Base-by-base conservation (phyloP, 2,113 vertebrate genomes). In the Empidonax alnorum region DNA sequence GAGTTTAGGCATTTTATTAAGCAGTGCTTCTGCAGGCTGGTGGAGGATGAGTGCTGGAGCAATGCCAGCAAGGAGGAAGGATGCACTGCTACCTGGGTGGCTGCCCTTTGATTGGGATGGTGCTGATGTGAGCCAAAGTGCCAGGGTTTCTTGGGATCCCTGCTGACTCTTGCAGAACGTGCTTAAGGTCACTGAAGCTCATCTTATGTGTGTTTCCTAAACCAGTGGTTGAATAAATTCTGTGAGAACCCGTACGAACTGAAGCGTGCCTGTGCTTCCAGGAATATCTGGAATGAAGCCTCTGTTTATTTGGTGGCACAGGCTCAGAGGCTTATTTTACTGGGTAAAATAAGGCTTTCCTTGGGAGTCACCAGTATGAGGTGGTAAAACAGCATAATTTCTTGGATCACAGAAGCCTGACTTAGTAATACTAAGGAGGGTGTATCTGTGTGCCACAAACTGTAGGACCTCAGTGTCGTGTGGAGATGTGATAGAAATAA, bases 211-310 rank as follows among this genome's bases (percentile, higher is more conserved):
- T 55, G 5, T 58, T 71, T 41, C 56, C 62, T 88, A 41, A 88
- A 53, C 19, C 19, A n/a, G 30, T 16, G 3, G 0, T n/a, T 62
- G 24, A 31, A 56, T 68, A 35, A 61, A 27, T 50, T 86, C 8
- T 9, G 30, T 12, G 16, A 42, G 30, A 93, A 33, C 13, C 14
- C 0, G 0, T 19, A 12, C 8, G 31, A 62, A 12, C 30, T 71
- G 39, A 53, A 63, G 19, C 25, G 7, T 47, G 41, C 41, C 46
- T n/a, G 14, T 16, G 24, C 81, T 71, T 59, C 14, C 27, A 39
- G 50, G 42, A 55, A 37, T 71, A 52, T 12, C n/a, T 86, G 72
- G n/a, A 81, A 37, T 27, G 67, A 87, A 21, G 0, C 5, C 10
- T 4, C 5, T 24, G 4, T 67, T 69, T 58, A 27, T 66, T 65